Evolutionary conservation across 2,113 vertebrate species (phyloP).

Genomic region (Prunella fulvescens): DNA sequence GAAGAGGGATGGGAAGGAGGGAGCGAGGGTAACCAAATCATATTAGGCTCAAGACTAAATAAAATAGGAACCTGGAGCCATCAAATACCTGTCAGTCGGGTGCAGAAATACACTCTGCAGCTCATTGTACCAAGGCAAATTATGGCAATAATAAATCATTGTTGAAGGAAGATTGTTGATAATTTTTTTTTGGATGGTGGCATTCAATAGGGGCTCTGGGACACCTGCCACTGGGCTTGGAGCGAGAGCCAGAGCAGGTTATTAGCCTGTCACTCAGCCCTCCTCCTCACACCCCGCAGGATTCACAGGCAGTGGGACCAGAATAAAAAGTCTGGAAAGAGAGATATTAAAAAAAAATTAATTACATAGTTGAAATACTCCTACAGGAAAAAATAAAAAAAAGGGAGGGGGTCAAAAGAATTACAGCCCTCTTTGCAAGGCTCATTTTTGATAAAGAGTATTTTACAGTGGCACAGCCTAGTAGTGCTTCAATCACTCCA

Average conservation of each 20-base stretch:
- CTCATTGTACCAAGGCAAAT: slow-evolving; percentile 70
- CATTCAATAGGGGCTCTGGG: slow-evolving; percentile 58
- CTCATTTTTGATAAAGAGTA: not conserved
- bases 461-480: not conserved
- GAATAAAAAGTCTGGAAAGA: slow-evolving; percentile 22
- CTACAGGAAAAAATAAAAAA: not conserved
- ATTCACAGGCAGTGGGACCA: not conserved
- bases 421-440: not conserved
- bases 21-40: slow-evolving; percentile 59
- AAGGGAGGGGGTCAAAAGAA: not conserved
- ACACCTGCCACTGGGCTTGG: slow-evolving; percentile 67
- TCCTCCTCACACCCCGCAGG: not conserved
- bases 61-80: slow-evolving; percentile 58
- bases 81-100: slow-evolving; percentile 52
- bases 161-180: slow-evolving; percentile 75
- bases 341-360: not conserved
- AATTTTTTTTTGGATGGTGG: slow-evolving; percentile 57
- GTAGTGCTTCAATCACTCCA: not conserved
- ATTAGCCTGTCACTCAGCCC: slow-evolving; percentile 73
- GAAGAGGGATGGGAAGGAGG: not conserved
- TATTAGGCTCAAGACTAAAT: slow-evolving; percentile 67
- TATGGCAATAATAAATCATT: slow-evolving; percentile 78
- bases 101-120: slow-evolving; percentile 23
- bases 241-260: slow-evolving; percentile 51
- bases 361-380: not conserved